Percentiles rank a stretch among this genome's conserved stretches.
Evolutionary conservation across 2,113 vertebrate genomes (phyloP).

Genomic region (Pogona vitticeps): DNA sequence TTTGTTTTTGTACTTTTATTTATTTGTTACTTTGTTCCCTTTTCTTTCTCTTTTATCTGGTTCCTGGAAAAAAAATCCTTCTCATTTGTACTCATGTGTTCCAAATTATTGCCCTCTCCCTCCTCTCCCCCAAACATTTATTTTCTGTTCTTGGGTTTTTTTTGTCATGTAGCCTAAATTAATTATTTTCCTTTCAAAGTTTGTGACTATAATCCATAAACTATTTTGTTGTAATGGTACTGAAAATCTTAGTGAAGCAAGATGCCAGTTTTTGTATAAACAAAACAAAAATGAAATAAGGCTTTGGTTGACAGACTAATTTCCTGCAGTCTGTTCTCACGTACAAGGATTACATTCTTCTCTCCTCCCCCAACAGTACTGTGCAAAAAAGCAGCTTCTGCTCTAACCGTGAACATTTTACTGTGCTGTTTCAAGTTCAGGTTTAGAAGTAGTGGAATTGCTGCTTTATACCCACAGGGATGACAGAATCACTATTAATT

Average conservation of each 20-base stretch:
- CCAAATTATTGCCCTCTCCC: not conserved
- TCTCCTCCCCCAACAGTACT: not conserved
- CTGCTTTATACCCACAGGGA: not conserved
- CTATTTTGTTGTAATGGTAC: not conserved
- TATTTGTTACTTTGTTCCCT: not conserved
- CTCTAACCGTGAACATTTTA: too few relatives aligned
- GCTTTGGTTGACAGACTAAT: not conserved
- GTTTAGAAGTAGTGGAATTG: not conserved
- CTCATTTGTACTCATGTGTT: conserved; percentile 20
- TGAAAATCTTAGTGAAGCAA: not conserved
- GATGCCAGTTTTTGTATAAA: not conserved
- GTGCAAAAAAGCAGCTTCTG: not conserved
- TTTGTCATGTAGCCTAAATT: not conserved
- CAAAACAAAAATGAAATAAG: not conserved
- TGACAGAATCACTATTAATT: not conserved
- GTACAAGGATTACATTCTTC: not conserved
- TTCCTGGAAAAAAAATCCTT: not conserved
- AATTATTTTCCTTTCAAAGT: conserved; percentile 5
- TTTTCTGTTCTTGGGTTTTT: not conserved
- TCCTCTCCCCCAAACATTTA: not conserved
- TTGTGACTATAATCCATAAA: not conserved
- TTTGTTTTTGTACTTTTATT: not conserved
- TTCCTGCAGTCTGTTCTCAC: not conserved
- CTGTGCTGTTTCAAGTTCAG: not conserved
- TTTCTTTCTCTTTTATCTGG: not conserved